These are phyloP conservation scores for Acanthaster planci DNA, from an alignment of 35 echinoderm and acorn worm genomes.

Conservation along the genomic window DNA sequence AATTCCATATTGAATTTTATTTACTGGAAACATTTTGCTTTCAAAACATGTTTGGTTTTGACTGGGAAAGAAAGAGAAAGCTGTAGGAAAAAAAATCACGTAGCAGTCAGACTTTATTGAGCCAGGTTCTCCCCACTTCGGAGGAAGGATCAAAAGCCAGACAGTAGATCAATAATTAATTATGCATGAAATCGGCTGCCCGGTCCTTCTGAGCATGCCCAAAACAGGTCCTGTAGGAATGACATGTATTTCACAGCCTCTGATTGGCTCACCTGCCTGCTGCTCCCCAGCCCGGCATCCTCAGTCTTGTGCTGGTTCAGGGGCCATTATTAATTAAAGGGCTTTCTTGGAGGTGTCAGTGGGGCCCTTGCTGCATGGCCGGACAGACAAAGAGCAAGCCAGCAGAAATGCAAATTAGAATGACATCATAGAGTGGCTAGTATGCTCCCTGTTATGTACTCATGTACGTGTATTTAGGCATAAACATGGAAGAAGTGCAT, in stretches of 20 bases:
- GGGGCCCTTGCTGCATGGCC: not conserved
- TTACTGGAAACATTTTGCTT: too few species aligned
- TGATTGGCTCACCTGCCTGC: not conserved
- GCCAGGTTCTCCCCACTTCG: too few species aligned
- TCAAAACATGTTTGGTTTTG: too few species aligned
- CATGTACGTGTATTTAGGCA: too few species aligned
- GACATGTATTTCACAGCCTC: not conserved
- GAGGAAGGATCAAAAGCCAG: not conserved
- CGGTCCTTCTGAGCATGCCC: not conserved
- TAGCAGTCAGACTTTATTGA: too few species aligned
- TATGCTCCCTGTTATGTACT: too few species aligned
- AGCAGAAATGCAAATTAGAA: not conserved
- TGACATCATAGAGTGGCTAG: not conserved
- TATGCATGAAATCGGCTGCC: conserved; percentile 2
- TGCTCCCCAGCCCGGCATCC: not conserved
- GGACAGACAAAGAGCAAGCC: not conserved
- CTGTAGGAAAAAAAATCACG: too few species aligned
- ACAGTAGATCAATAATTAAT: conserved; percentile 18
- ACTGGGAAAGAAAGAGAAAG: too few species aligned
- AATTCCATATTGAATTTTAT: too few species aligned
- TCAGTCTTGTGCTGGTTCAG: conserved; percentile 8
- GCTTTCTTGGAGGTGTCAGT: not conserved
- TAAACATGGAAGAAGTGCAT: too few species aligned
- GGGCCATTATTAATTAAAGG: conserved; percentile 19
- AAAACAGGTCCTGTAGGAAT: not conserved